Evolutionary conservation across 1,140 invertebrate species (phyloP).

Genomic region (Drosophila kurseongensis): DNA sequence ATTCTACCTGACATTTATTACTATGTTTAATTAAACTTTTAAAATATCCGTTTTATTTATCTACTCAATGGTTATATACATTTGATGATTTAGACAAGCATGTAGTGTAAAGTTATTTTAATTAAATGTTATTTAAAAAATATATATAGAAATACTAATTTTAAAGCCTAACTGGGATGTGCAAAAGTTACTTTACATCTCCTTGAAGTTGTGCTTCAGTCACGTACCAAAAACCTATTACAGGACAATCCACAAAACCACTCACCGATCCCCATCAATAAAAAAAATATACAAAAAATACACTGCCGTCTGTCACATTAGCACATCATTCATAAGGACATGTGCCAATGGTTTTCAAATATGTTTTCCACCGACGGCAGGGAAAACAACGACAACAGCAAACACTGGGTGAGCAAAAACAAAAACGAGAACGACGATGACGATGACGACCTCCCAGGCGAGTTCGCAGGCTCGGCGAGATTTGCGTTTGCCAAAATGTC

Average conservation of each 20-base stretch:
- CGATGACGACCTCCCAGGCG: constrained; percentile 52
- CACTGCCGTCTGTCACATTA: constrained; percentile 69
- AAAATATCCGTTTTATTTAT: too few relatives aligned
- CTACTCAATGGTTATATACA: too few relatives aligned
- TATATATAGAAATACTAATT: too few relatives aligned
- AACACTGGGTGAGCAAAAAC: constrained; percentile 9
- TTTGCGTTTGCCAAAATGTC: constrained; percentile 82
- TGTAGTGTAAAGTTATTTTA: too few relatives aligned
- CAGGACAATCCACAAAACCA: constrained; percentile 5
- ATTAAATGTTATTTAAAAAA: too few relatives aligned
- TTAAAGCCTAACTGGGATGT: too few relatives aligned
- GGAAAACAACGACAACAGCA: constrained; percentile 5
- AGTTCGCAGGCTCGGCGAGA: constrained; percentile 56
- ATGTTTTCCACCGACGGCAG: constrained; percentile 42
- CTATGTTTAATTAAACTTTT: too few relatives aligned
- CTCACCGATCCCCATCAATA: constrained; percentile 5
- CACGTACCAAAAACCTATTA: constrained; percentile 8
- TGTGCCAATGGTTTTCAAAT: constrained; percentile 73
- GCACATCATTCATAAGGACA: constrained; percentile 84
- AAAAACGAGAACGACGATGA: constrained; percentile 7
- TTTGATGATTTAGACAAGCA: too few relatives aligned
- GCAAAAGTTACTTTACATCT: not conserved
- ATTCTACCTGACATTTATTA: too few relatives aligned
- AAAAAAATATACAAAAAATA: constrained; percentile 14
- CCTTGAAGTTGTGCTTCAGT: not conserved